Evolutionary conservation across 2,113 vertebrate species (phyloP).

Genomic region (Ophiodon elongatus): DNA sequence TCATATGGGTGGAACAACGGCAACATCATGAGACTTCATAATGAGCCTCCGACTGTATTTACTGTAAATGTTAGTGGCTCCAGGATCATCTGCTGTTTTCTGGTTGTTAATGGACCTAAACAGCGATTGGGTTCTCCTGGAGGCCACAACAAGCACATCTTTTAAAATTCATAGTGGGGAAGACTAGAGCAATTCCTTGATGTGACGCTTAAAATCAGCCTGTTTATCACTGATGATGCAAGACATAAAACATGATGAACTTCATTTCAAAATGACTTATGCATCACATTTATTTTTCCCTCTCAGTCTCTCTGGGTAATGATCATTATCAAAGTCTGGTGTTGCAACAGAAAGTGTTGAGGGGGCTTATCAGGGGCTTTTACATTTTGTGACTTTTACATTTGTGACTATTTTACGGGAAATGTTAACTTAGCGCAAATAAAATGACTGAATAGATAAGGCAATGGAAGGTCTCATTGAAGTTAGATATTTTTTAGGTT

Average conservation of each 20-base stretch:
- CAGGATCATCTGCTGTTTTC: slow-evolving; percentile 7
- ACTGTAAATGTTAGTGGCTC: slow-evolving; percentile 41
- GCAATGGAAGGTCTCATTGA: slow-evolving; percentile 1
- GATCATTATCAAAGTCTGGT: background rate
- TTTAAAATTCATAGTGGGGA: background rate
- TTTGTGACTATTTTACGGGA: background rate
- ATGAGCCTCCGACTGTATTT: slow-evolving; percentile 28
- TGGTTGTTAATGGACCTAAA: slow-evolving; percentile 5
- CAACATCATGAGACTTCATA: background rate
- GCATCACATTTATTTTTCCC: background rate
- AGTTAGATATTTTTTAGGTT: background rate
- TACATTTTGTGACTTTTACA: slow-evolving; percentile 7
- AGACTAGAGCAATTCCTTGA: background rate
- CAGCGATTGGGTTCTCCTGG: background rate
- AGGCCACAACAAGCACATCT: background rate
- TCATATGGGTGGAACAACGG: background rate
- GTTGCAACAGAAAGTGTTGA: slow-evolving; percentile 36
- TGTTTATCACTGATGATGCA: background rate
- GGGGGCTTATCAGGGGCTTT: no score
- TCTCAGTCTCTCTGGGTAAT: slow-evolving; percentile 5
- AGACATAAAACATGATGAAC: background rate
- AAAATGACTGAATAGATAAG: slow-evolving; percentile 8
- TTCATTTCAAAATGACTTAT: background rate
- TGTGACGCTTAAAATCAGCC: background rate
- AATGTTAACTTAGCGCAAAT: slow-evolving; percentile 32